phyloP scores from a whole-genome alignment of 2,113 vertebrate species.

The Nibea albiflora region DNA sequence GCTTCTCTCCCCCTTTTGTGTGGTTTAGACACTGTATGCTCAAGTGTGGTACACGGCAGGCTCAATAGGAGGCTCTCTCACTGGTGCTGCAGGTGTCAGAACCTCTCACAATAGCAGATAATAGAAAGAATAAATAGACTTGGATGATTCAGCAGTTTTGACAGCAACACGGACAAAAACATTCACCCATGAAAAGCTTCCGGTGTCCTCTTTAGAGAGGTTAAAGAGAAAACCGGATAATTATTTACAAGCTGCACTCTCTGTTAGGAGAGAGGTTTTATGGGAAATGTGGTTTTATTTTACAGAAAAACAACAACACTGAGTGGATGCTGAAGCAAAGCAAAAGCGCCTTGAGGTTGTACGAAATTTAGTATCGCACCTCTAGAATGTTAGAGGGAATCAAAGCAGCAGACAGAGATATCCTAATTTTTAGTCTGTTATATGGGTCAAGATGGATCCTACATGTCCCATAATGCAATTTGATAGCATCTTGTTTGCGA shows the following conservation, averaged over 20 bases:
- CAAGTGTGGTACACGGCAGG: no score
- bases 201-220: background rate
- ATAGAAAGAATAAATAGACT: background rate
- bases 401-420: background rate
- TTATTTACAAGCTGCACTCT: background rate
- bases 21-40: background rate
- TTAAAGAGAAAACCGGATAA: background rate
- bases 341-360: background rate
- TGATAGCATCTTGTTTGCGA: background rate
- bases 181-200: background rate
- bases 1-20: background rate
- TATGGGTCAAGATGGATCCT: background rate
- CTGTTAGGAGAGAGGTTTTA: background rate
- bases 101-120: background rate
- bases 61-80: background rate
- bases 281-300: conserved; percentile 22
- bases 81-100: background rate
- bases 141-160: background rate
- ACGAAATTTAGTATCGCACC: background rate
- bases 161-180: background rate
- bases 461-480: background rate
- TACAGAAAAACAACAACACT: background rate
- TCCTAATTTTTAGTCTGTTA: background rate
- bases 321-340: background rate
- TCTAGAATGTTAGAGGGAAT: background rate